Conservation (phyloP, 2,888 invertebrate genomes). For the Leistus spinibarbis region DNA sequence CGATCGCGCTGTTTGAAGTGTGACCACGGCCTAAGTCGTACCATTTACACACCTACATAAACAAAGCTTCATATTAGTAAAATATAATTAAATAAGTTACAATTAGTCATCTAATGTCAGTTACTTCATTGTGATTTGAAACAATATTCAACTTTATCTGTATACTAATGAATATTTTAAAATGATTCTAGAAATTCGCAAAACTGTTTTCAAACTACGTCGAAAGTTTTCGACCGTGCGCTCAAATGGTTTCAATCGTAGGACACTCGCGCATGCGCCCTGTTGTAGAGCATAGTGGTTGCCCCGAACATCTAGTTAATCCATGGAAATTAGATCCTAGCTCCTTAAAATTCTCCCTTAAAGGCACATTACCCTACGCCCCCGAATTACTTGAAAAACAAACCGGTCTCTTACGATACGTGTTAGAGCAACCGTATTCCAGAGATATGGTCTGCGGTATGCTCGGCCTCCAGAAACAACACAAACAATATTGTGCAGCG, state of each 20-base stretch:
- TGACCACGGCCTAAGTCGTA: too few species aligned
- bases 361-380: conserved; percentile 86
- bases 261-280: conserved; percentile 91
- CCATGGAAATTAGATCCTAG: conserved; percentile 92
- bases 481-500: conserved; percentile 72
- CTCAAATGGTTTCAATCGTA: conserved; percentile 94
- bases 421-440: conserved; percentile 93
- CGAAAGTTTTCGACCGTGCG: conserved; percentile 89
- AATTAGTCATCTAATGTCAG: too few species aligned
- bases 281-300: conserved; percentile 91
- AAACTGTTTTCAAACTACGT: conserved; percentile 86
- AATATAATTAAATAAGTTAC: too few species aligned
- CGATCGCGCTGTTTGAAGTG: too few species aligned
- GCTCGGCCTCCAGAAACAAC: conserved; percentile 91
- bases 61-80: too few species aligned
- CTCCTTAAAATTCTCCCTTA: conserved; percentile 72
- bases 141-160: not conserved
- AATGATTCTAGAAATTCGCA: conserved; percentile 71
- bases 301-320: conserved; percentile 86
- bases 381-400: conserved; percentile 88
- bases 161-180: not conserved
- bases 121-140: not conserved
- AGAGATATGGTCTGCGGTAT: conserved; percentile 96
- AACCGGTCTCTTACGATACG: conserved; percentile 83
- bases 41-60: too few species aligned